Evolutionary conservation across 2,888 invertebrate species (phyloP).

Genomic region (Eupeodes latifasciatus): DNA sequence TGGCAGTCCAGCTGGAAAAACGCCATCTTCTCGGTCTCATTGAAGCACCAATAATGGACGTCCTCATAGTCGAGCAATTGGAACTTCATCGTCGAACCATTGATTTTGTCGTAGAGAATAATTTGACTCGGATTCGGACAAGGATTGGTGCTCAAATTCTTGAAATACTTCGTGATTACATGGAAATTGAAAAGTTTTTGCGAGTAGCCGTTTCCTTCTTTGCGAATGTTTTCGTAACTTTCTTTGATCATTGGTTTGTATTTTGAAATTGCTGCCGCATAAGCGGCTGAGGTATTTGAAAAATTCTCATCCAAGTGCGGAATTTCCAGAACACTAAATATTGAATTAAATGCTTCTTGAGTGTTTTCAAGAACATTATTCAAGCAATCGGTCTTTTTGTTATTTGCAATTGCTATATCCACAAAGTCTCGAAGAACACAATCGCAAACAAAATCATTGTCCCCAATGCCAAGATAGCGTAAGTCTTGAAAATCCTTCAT

Average conservation of each 20-base stretch:
- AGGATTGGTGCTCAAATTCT: neutral
- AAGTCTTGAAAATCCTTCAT: conserved; percentile 85
- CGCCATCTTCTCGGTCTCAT: conserved; percentile 80
- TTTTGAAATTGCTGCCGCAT: conserved; percentile 28
- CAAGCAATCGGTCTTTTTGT: conserved; percentile 79
- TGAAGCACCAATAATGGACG: conserved; percentile 82
- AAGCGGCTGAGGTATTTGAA: conserved; percentile 14
- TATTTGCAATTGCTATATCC: conserved; percentile 82
- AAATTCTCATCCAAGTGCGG: neutral
- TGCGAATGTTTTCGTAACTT: conserved; percentile 53
- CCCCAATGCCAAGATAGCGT: conserved; percentile 85
- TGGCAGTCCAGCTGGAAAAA: conserved; percentile 79
- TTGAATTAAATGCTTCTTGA: conserved; percentile 7
- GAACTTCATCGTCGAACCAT: conserved; percentile 79
- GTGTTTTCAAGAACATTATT: conserved; percentile 67
- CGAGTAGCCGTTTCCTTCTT: conserved; percentile 32
- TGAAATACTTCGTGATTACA: conserved; percentile 33
- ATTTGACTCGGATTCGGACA: conserved; percentile 64
- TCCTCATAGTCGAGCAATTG: conserved; percentile 83
- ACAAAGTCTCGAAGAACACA: conserved; percentile 86
- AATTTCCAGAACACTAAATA: neutral
- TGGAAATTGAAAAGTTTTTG: conserved; percentile 32
- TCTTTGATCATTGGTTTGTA: conserved; percentile 49
- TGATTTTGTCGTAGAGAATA: conserved; percentile 61
- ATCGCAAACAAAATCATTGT: conserved; percentile 87